Evolutionary conservation across 2,113 vertebrate genomes (phyloP), one percentile per base, ranked within the genome.

Genomic region (Leucopsar rothschildi): DNA sequence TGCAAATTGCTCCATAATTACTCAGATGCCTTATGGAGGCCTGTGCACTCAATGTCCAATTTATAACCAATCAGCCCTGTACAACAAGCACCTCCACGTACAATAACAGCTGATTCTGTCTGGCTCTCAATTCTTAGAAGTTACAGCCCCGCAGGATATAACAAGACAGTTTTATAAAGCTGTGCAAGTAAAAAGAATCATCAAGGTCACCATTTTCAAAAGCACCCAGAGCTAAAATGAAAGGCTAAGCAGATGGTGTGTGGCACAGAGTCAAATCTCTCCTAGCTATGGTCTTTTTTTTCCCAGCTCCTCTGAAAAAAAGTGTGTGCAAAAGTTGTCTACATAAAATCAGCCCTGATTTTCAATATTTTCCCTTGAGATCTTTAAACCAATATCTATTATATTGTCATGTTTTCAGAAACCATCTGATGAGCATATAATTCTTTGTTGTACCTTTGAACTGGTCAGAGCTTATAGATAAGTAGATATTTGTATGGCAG

Each of bases 1-100:
- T 93, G 93, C 76, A 96, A 93, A 96, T 96, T 93, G 76, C 61
- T 85, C 95, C 29, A 0, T 94, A 95, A 93, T 95, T 94, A 92
- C 72, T 91, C 52, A 81, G 83, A 91, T 71, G 56, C n/a, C n/a
- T 95, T 73, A 84, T 72, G 90, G 86, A 86, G 65, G 65, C 44
- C 86, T 84, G 39, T 84, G 52, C 83, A 82, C 88, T 93, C 91
- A 90, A 82, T 70, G 88, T 93, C 79, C 82, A 88, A 93, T 91
- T 95, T 94, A 93, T 90, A 94, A 88, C 86, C 60, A 91, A 94
- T 93, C 94, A 88, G 50, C 72, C 33, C 69, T 31, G 76, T 73
- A 92, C 80, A 86, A 95, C 92, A 95, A 93, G 92, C 59, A 63
- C 56, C 64, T 93, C 37, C 64, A 84, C 5, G 2, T 92, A 96